phyloP scores from a whole-genome alignment of 2,888 invertebrate species.

The Bellardia pandia region DNA sequence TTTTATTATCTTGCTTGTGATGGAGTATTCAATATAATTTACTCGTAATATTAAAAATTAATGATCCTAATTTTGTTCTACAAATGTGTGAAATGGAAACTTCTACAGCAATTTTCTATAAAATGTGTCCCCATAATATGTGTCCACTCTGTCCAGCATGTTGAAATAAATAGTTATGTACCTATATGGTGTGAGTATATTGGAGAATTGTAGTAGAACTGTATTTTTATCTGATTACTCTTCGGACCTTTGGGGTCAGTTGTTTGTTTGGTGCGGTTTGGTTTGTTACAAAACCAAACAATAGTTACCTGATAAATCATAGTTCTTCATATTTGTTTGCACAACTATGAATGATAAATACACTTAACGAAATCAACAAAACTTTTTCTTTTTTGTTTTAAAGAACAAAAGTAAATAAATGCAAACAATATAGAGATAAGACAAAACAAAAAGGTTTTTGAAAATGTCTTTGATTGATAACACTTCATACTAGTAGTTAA shows the following conservation, averaged over 20 bases:
- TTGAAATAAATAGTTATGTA: constrained; percentile 4
- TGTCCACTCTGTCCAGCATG: neutral
- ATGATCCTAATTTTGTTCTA: no score
- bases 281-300: constrained; percentile 37
- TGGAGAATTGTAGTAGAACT: constrained; percentile 52
- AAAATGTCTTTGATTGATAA: no score
- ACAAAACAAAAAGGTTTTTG: neutral
- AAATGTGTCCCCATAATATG: neutral
- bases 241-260: constrained; percentile 61
- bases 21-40: no score
- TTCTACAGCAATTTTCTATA: neutral
- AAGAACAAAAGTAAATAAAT: neutral
- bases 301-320: constrained; percentile 64
- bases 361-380: constrained; percentile 33
- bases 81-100: no score
- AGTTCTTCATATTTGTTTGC: constrained; percentile 49
- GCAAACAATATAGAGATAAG: neutral
- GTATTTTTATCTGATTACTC: constrained; percentile 61
- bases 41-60: no score
- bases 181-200: neutral
- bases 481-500: no score
- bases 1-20: no score
- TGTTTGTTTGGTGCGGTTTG: constrained; percentile 22
- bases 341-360: constrained; percentile 37
- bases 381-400: neutral